A percentile compares a stretch with the other conserved stretches of the same genome.
These are phyloP conservation scores for Lordiphosa mommai DNA, from an alignment of 1,140 invertebrate species.

Conservation along the genomic window DNA sequence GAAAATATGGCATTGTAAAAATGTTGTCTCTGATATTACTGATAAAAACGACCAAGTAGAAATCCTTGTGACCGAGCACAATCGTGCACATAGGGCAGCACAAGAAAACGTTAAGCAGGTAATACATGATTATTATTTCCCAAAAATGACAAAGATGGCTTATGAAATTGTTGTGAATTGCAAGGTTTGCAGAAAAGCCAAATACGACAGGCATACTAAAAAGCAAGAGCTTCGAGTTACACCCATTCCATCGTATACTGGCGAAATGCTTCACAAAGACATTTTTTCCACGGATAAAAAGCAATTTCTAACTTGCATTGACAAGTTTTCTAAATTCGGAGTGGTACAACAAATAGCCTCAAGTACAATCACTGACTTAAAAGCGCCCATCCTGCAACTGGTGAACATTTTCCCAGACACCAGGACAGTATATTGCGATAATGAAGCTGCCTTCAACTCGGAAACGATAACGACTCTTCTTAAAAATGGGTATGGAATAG, in stretches of 20 bases:
- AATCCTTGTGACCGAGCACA: neutral
- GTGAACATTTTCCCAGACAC: neutral
- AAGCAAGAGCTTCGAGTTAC: neutral
- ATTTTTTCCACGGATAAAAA: too few species aligned
- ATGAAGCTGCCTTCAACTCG: neutral
- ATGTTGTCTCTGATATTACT: neutral
- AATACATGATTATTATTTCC: neutral
- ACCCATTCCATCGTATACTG: too few species aligned
- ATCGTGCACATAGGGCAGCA: neutral
- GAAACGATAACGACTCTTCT: conserved; percentile 1
- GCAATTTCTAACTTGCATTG: neutral
- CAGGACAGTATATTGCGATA: neutral
- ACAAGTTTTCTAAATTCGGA: neutral
- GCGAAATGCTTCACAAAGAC: neutral
- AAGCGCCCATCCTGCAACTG: neutral
- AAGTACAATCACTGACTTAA: neutral
- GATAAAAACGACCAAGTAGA: neutral
- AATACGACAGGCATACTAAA: neutral
- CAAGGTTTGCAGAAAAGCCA: neutral
- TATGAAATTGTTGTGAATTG: too few species aligned
- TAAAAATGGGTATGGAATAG: conserved; percentile 1
- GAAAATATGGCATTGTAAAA: neutral
- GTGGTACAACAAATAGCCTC: neutral
- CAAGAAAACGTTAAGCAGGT: neutral
- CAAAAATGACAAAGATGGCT: too few species aligned